Conservation (phyloP, 2,113 vertebrate species). For the Falcunculus frontatus region DNA sequence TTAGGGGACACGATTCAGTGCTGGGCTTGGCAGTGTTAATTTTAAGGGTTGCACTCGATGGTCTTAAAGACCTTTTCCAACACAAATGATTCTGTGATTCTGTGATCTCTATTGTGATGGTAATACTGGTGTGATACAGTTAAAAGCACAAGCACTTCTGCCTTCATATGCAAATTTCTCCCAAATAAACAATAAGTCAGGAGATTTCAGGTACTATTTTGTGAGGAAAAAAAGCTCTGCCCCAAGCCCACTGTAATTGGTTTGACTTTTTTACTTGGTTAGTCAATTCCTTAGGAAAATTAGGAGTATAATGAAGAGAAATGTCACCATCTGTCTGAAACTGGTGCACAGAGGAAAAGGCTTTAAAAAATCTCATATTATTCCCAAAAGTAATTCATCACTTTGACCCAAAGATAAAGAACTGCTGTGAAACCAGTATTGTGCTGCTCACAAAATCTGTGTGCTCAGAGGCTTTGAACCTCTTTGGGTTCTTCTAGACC, state of each 20-base stretch:
- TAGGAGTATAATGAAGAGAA: slow-evolving; percentile 32
- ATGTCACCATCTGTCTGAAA: slow-evolving; percentile 65
- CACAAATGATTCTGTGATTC: neutral
- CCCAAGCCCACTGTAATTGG: neutral
- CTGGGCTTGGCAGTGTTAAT: neutral
- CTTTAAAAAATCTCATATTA: neutral
- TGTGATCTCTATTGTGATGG: neutral
- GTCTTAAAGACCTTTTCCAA: neutral
- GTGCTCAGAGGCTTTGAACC: neutral
- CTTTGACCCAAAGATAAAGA: slow-evolving; percentile 30
- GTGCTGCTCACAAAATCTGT: neutral
- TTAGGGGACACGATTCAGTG: neutral
- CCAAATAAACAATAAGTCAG: neutral
- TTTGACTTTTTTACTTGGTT: slow-evolving; percentile 44
- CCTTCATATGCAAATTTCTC: neutral
- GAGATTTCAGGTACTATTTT: slow-evolving; percentile 1
- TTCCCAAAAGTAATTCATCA: neutral
- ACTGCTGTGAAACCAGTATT: neutral
- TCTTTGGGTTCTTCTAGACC: neutral
- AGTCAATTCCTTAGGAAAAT: slow-evolving; percentile 49
- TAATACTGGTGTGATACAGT: neutral
- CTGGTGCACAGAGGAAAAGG: neutral
- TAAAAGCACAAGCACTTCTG: neutral
- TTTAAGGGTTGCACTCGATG: neutral
- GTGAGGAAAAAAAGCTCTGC: neutral